Evolutionary conservation across 2,888 invertebrate species (phyloP).

Genomic region (Leptinotarsa peninsularis): DNA sequence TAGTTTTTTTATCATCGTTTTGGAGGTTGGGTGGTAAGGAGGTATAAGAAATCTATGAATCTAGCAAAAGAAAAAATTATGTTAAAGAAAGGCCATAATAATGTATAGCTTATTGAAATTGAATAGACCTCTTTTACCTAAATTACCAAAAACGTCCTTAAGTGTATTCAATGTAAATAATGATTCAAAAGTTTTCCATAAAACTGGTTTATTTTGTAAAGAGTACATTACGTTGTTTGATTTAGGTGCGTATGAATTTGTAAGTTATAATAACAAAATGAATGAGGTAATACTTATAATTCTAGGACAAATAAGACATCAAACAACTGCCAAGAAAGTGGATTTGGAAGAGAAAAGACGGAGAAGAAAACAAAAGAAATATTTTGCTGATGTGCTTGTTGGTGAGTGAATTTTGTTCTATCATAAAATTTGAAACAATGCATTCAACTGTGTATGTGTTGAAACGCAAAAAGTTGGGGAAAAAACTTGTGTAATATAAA

Average conservation of each 20-base stretch:
- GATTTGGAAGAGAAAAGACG: conserved; percentile 50
- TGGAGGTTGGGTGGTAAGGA: background rate
- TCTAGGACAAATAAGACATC: conserved; percentile 50
- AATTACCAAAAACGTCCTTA: conserved; percentile 54
- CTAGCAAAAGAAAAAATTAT: background rate
- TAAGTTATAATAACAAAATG: background rate
- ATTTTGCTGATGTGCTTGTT: conserved; percentile 77
- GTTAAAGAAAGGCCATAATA: conserved; percentile 6
- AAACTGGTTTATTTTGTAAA: conserved; percentile 60
- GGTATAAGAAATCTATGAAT: background rate
- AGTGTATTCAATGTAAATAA: conserved; percentile 45
- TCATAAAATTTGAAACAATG: conserved; percentile 19
- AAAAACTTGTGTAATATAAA: too few relatives aligned
- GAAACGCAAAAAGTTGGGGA: too few relatives aligned
- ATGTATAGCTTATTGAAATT: conserved; percentile 57
- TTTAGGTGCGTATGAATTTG: conserved; percentile 46
- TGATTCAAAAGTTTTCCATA: conserved; percentile 48
- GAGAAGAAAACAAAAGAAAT: conserved; percentile 51
- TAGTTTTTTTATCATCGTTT: background rate
- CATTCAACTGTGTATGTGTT: too few relatives aligned
- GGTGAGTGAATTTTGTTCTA: conserved; percentile 66
- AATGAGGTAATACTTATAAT: conserved; percentile 26
- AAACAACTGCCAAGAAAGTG: conserved; percentile 57
- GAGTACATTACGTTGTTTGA: conserved; percentile 52
- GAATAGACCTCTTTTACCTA: conserved; percentile 51